Evolutionary conservation across 2,113 vertebrate species (phyloP).

Genomic region (Solenodon paradoxus): DNA sequence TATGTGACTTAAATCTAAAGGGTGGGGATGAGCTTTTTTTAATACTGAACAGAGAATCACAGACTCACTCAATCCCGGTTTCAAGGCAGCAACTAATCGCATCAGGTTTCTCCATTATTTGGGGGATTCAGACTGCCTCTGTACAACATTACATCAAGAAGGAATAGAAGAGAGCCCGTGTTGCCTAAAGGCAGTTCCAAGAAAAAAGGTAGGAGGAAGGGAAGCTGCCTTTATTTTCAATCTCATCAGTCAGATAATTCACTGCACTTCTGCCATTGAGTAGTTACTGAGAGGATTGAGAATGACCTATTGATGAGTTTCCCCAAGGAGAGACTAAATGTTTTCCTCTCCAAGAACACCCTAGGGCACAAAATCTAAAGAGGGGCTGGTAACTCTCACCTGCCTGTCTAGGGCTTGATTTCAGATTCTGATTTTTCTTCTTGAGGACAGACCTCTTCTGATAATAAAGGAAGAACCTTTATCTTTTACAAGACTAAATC

Average conservation of each 20-base stretch:
- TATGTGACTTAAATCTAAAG: not conserved
- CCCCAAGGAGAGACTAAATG: not conserved
- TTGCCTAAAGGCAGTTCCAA: not conserved
- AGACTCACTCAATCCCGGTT: not conserved
- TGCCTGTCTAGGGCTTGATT: not conserved
- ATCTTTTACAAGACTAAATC: not conserved
- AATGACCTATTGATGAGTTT: not conserved
- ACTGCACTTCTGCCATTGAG: not conserved
- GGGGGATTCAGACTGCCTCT: not conserved
- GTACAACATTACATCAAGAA: not conserved
- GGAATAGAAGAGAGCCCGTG: not conserved
- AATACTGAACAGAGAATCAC: not conserved
- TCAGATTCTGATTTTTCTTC: not conserved
- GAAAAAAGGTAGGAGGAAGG: not conserved
- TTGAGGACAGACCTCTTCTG: not conserved
- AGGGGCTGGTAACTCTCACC: not conserved
- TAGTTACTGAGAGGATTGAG: not conserved
- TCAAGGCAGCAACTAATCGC: not conserved
- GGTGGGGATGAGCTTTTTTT: not conserved
- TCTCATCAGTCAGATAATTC: not conserved
- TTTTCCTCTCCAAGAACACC: not conserved
- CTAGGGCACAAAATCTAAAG: not conserved
- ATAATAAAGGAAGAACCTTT: not conserved
- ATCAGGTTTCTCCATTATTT: not conserved
- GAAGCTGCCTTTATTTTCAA: not conserved